Conservation (phyloP, 2,888 invertebrate genomes). For the Stenoptilia bipunctidactyla region DNA sequence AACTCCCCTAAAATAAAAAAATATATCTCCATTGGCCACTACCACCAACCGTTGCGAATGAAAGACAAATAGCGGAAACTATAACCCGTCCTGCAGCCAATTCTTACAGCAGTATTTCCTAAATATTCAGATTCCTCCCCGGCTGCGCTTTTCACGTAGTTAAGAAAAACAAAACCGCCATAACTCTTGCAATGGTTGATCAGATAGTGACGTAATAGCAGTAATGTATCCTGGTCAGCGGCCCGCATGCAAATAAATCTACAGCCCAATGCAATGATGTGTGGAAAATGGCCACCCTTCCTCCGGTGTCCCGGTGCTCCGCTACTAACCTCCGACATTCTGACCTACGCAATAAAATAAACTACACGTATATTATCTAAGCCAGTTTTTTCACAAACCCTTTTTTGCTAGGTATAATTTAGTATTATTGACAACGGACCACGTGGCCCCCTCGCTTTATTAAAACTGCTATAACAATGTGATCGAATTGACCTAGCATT, state of each 20-base stretch:
- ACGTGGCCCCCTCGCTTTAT: neutral
- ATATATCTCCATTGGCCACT: neutral
- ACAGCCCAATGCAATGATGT: conserved; percentile 70
- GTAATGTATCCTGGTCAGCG: conserved; percentile 71
- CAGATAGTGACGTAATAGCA: conserved; percentile 66
- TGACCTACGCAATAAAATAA: conserved; percentile 21
- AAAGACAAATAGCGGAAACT: conserved; percentile 54
- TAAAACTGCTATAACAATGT: neutral
- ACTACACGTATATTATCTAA: neutral
- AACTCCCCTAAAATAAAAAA: conserved; percentile 25
- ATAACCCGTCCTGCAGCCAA: conserved; percentile 48
- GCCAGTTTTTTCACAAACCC: conserved; percentile 2
- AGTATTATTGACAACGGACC: neutral
- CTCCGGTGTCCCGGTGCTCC: conserved; percentile 24
- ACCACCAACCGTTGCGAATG: neutral
- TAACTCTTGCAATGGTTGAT: conserved; percentile 67
- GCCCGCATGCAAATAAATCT: conserved; percentile 74
- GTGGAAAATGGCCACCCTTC: conserved; percentile 67
- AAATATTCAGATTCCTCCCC: conserved; percentile 41
- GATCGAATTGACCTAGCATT: neutral
- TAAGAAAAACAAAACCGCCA: conserved; percentile 64
- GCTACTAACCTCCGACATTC: conserved; percentile 4
- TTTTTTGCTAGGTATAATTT: neutral
- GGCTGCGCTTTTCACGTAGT: conserved; percentile 53
- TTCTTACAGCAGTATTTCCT: conserved; percentile 36